Conservation (phyloP, 2,888 invertebrate species). For the Sclerodermus sp. region DNA sequence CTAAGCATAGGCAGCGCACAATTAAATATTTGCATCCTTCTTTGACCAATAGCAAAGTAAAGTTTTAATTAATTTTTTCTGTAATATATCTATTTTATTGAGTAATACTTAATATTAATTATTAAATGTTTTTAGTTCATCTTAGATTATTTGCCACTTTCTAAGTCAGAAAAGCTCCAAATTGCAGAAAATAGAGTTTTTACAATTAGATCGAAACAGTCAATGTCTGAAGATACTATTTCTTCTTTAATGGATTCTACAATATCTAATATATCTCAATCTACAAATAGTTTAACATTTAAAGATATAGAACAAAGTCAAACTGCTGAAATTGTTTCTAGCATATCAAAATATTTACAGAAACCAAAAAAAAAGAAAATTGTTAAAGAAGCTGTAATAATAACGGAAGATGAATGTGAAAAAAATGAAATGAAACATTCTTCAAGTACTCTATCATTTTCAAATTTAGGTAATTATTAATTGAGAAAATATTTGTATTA, state of each 20-base stretch:
- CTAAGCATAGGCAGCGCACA: slow-evolving; percentile 62
- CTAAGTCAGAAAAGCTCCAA: slow-evolving; percentile 61
- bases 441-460: slow-evolving; percentile 34
- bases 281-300: slow-evolving; percentile 10
- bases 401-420: slow-evolving; percentile 56
- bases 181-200: slow-evolving; percentile 44
- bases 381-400: slow-evolving; percentile 53
- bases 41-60: slow-evolving; percentile 59
- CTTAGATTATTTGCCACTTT: slow-evolving; percentile 61
- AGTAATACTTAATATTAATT: slow-evolving; percentile 9
- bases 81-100: background rate
- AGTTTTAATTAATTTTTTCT: background rate
- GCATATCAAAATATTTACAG: slow-evolving; percentile 21
- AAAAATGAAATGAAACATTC: slow-evolving; percentile 42
- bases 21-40: slow-evolving; percentile 64
- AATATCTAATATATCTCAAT: slow-evolving; percentile 15
- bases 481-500: slow-evolving; percentile 1
- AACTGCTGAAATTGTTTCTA: slow-evolving; percentile 20
- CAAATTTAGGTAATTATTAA: slow-evolving; percentile 33
- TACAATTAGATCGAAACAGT: slow-evolving; percentile 30
- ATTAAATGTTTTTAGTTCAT: slow-evolving; percentile 56
- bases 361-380: slow-evolving; percentile 43
- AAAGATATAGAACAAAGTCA: slow-evolving; percentile 11
- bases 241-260: slow-evolving; percentile 30
- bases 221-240: slow-evolving; percentile 26